phyloP scores from a whole-genome alignment of 2,888 invertebrate species.

The Andrena camellia region DNA sequence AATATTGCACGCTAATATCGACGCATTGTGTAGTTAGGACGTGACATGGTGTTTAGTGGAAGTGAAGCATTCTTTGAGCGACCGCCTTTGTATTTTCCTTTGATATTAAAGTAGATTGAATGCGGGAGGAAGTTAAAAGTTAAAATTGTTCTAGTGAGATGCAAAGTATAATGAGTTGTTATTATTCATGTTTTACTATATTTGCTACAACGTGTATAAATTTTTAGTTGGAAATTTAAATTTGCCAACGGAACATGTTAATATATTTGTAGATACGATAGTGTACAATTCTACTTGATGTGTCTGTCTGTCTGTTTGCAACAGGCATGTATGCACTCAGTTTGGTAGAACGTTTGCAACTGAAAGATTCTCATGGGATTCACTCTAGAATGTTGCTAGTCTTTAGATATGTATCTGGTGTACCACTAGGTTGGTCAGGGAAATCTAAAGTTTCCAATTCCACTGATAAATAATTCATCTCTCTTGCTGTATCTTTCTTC shows the following conservation, averaged over 20 bases:
- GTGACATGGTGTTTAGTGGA: too few relatives aligned
- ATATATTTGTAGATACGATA: neutral
- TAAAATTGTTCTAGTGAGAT: too few relatives aligned
- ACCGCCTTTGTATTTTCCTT: too few relatives aligned
- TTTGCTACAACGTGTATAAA: too few relatives aligned
- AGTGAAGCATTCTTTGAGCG: too few relatives aligned
- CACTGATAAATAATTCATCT: constrained; percentile 56
- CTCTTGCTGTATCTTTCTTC: constrained; percentile 18
- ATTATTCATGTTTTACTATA: too few relatives aligned
- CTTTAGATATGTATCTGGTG: constrained; percentile 61
- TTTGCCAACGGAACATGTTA: neutral
- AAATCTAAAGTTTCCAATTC: constrained; percentile 68
- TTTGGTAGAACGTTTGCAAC: constrained; percentile 32
- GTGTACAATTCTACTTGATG: neutral
- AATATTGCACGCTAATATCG: too few relatives aligned
- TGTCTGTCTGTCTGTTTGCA: neutral
- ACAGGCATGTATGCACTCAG: neutral
- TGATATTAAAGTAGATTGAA: too few relatives aligned
- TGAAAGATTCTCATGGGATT: constrained; percentile 47
- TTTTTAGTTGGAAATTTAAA: neutral
- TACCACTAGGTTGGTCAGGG: constrained; percentile 56
- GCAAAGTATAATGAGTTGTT: too few relatives aligned
- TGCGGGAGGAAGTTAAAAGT: too few relatives aligned
- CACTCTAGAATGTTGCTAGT: constrained; percentile 44
- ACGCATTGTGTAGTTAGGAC: too few relatives aligned